phyloP scores from a whole-genome alignment of 1,140 invertebrate genomes.

The Bursaphelenchus mucronatus region DNA sequence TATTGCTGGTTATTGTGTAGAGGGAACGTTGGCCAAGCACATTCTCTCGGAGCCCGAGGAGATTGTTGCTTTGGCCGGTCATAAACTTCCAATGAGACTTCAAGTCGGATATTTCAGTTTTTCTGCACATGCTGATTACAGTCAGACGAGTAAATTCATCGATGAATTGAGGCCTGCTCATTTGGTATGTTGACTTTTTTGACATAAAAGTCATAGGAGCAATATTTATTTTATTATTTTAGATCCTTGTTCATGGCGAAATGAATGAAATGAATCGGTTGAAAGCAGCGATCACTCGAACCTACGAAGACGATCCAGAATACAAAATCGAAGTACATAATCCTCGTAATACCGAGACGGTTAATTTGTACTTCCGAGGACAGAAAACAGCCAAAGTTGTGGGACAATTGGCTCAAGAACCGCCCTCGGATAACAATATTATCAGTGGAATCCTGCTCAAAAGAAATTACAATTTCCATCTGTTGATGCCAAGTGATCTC shows the following conservation, averaged over 20 bases:
- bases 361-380: conserved; percentile 87
- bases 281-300: conserved; percentile 84
- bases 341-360: conserved; percentile 86
- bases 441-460: conserved; percentile 81
- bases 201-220: background rate
- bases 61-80: conserved; percentile 86
- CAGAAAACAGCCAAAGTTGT: conserved; percentile 92
- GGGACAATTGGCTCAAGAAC: conserved; percentile 37
- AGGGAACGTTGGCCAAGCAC: conserved; percentile 88
- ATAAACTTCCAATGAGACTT: conserved; percentile 91
- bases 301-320: conserved; percentile 84
- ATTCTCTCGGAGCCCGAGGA: conserved; percentile 96
- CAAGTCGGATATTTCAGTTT: conserved; percentile 96
- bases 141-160: conserved; percentile 96
- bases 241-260: conserved; percentile 93
- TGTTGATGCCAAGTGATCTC: conserved; percentile 82
- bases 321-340: conserved; percentile 82
- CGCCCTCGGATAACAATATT: conserved; percentile 35
- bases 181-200: conserved; percentile 69
- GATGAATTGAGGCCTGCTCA: conserved; percentile 86
- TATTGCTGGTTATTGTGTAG: conserved; percentile 97
- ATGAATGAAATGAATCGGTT: conserved; percentile 96
- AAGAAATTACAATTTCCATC: conserved; percentile 95
- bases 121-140: conserved; percentile 97
- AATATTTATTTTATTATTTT: conserved; percentile 12